These are phyloP conservation scores for Mobula hypostoma DNA, from an alignment of 2,113 vertebrate species.

Conservation along the genomic window DNA sequence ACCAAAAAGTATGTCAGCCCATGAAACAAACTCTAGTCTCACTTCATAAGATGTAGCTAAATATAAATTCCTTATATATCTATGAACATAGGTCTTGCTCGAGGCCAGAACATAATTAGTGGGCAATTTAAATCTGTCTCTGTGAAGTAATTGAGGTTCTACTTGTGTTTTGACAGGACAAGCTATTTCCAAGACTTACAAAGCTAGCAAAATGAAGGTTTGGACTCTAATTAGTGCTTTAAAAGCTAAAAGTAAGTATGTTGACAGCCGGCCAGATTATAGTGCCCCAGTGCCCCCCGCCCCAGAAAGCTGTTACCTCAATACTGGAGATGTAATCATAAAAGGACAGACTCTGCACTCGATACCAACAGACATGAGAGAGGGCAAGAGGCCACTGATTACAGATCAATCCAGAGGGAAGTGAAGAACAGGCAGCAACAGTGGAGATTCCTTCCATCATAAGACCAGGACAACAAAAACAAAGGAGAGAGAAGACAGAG, in stretches of 20 bases:
- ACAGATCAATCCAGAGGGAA: slow-evolving; percentile 64
- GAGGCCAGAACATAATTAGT: neutral
- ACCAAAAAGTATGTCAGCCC: neutral
- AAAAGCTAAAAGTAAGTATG: neutral
- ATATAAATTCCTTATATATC: neutral
- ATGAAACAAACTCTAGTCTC: neutral
- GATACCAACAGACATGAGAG: slow-evolving; percentile 74
- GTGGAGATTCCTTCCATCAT: slow-evolving; percentile 72
- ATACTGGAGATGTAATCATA: slow-evolving; percentile 73
- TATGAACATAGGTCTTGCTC: neutral
- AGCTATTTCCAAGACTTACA: neutral
- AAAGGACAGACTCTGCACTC: slow-evolving; percentile 75
- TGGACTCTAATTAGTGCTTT: neutral
- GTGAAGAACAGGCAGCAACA: slow-evolving; percentile 65
- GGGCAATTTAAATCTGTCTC: neutral
- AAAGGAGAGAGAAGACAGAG: slow-evolving; percentile 42
- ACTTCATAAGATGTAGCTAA: neutral
- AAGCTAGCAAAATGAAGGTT: neutral
- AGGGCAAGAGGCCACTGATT: slow-evolving; percentile 70
- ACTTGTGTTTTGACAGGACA: neutral
- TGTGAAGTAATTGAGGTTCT: neutral
- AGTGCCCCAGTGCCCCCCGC: no score
- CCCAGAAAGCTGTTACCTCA: slow-evolving; percentile 61
- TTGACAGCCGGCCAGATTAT: neutral
- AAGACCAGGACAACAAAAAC: slow-evolving; percentile 44